phyloP scores from a whole-genome alignment of 2,113 vertebrate genomes.

The Ahaetulla prasina region DNA sequence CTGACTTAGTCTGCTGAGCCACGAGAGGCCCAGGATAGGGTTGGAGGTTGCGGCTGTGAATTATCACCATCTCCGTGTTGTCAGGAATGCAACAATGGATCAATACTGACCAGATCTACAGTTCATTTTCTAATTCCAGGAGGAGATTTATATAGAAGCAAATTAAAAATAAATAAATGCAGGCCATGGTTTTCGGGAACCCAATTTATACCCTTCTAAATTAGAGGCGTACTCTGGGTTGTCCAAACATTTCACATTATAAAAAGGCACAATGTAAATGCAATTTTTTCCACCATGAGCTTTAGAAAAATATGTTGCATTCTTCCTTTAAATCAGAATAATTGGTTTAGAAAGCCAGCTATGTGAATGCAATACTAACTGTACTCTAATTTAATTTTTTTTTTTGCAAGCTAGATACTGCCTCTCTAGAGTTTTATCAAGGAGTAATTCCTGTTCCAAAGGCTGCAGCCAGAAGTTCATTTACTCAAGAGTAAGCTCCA shows the following conservation, averaged over 20 bases:
- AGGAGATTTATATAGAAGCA: background rate
- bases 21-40: background rate
- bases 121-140: background rate
- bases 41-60: background rate
- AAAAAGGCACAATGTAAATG: slow-evolving; percentile 11
- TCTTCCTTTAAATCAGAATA: slow-evolving; percentile 49
- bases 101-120: background rate
- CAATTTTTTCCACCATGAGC: slow-evolving; percentile 19
- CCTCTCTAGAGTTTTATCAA: slow-evolving; percentile 27
- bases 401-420: slow-evolving; percentile 21
- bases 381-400: slow-evolving; percentile 26
- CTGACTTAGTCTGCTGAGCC: too few species aligned
- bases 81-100: background rate
- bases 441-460: background rate
- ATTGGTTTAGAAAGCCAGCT: slow-evolving; percentile 49
- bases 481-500: background rate
- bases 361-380: slow-evolving; percentile 38
- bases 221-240: background rate
- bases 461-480: background rate
- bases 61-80: background rate
- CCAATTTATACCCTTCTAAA: background rate
- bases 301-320: slow-evolving; percentile 43
- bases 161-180: background rate
- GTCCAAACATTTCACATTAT: slow-evolving; percentile 9
- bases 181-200: background rate